phyloP scores from a whole-genome alignment of 2,113 vertebrate species.

The Gobiocypris rarus region DNA sequence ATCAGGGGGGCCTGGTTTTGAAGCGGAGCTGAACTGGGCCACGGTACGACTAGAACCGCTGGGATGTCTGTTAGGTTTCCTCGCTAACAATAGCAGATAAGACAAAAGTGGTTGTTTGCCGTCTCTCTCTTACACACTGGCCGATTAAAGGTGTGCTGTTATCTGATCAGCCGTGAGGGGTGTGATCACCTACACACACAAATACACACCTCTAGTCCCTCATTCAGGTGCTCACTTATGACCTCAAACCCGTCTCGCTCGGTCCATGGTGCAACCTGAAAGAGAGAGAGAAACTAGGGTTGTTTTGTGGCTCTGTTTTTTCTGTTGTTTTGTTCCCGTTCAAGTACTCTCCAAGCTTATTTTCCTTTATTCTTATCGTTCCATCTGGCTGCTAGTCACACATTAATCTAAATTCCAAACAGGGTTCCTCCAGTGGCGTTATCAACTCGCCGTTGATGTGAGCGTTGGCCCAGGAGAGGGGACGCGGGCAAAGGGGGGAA shows the following conservation, averaged over 20 bases:
- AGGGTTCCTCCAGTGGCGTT: slow-evolving; percentile 56
- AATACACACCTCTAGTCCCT: slow-evolving; percentile 26
- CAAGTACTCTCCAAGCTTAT: slow-evolving; percentile 54
- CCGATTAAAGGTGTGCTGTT: slow-evolving; percentile 58
- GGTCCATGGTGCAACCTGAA: slow-evolving; percentile 27
- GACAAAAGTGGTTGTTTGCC: slow-evolving; percentile 56
- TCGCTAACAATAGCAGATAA: slow-evolving; percentile 59
- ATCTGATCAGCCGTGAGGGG: slow-evolving; percentile 55
- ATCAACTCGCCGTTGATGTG: slow-evolving; percentile 61
- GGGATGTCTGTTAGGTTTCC: slow-evolving; percentile 52
- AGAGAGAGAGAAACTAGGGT: slow-evolving; percentile 48
- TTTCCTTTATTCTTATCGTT: slow-evolving; percentile 59
- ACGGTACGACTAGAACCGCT: slow-evolving; percentile 1
- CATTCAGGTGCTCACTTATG: slow-evolving; percentile 45
- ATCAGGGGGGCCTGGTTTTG: slow-evolving; percentile 38
- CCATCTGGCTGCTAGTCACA: slow-evolving; percentile 62
- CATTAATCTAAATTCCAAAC: slow-evolving; percentile 66
- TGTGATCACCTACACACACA: slow-evolving; percentile 49
- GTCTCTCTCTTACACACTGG: slow-evolving; percentile 45
- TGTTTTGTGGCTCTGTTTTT: slow-evolving; percentile 47
- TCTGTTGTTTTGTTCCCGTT: slow-evolving; percentile 51
- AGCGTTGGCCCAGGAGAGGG: slow-evolving; percentile 59
- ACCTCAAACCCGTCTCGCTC: slow-evolving; percentile 46
- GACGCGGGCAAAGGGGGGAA: slow-evolving; percentile 43
- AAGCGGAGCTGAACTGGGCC: slow-evolving; percentile 40